These are phyloP conservation scores for Poeciliopsis gracilis DNA, from an alignment of 2,797 vertebrate species.

Conservation along the genomic window DNA sequence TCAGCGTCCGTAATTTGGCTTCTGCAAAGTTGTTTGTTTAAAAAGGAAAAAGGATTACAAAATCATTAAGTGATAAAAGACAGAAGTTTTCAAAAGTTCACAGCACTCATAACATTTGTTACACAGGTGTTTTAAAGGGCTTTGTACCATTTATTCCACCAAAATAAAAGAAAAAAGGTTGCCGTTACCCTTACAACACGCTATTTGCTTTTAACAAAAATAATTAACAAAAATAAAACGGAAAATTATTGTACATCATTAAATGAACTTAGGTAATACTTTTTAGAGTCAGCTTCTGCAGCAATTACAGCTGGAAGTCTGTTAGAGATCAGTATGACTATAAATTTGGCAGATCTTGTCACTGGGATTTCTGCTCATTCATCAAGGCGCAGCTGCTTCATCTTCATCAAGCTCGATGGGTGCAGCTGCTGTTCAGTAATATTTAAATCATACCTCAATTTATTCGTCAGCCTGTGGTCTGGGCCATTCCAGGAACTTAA, in stretches of 20 bases:
- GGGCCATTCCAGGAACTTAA: not conserved
- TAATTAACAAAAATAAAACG: no score
- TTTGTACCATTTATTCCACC: not conserved
- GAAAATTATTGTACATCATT: not conserved
- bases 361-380: constrained; percentile 9
- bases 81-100: not conserved
- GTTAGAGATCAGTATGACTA: not conserved
- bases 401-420: not conserved
- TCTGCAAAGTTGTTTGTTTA: constrained; percentile 11
- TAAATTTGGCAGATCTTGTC: constrained; percentile 6
- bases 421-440: not conserved
- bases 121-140: not conserved
- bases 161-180: not conserved
- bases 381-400: not conserved
- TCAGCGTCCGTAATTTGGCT: constrained; percentile 25
- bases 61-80: constrained; percentile 1
- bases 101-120: not conserved
- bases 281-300: not conserved
- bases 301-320: not conserved
- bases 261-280: not conserved
- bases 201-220: not conserved
- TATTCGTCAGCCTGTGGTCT: not conserved
- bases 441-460: constrained; percentile 2
- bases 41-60: not conserved
- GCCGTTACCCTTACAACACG: not conserved